Evolutionary conservation across 2,888 invertebrate genomes (phyloP), one percentile per base, ranked within the genome.

Genomic region (Barypeithes pellucidus): DNA sequence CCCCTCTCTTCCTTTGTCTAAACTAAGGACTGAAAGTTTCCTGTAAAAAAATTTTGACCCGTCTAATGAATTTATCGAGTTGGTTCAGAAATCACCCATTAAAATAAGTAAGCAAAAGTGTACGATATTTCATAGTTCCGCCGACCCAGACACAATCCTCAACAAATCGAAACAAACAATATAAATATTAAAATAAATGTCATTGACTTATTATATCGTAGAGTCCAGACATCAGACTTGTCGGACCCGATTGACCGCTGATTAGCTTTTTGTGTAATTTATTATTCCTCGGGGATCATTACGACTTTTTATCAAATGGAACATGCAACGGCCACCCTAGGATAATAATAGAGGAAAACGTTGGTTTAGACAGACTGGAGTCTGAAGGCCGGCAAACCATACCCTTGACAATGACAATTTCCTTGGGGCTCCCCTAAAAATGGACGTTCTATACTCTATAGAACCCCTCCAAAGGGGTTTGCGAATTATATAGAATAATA

Each of bases 261-360:
- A 60, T 60, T 60, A 39, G 60, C 60, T 24, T 33, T 47, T 61
- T 61, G 61, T 61, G 22, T 16, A 14, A 4, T 50, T n/a, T 50
- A 24, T 20, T 50, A 50, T 50, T 50, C 20, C n/a, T n/a, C 24
- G 50, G 24, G 22, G 22, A 18, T 11, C 18, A 47, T 47, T 47
- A 45, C 12, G 45, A 18, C 11, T 62, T 45, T 47, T 62, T 62
- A 43, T 62, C 20, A 62, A 33, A 7, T 29, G 12, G 18, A 62
- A 62, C 62, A 62, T 62, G 62, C 62, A 62, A 62, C n/a, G 16
- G 22, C 47, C 29, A 62, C 45, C 62, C 62, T n/a, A 14, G 18
- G 45, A 62, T 45, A 62, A 62, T 62, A 18, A 45, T 24, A 22
- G 45, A 20, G 45, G 47, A 62, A 14, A 45, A 14, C 24, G 20